These are phyloP conservation scores for Nycticebus coucang DNA, from an alignment of 2,113 vertebrate species.

Conservation along the genomic window DNA sequence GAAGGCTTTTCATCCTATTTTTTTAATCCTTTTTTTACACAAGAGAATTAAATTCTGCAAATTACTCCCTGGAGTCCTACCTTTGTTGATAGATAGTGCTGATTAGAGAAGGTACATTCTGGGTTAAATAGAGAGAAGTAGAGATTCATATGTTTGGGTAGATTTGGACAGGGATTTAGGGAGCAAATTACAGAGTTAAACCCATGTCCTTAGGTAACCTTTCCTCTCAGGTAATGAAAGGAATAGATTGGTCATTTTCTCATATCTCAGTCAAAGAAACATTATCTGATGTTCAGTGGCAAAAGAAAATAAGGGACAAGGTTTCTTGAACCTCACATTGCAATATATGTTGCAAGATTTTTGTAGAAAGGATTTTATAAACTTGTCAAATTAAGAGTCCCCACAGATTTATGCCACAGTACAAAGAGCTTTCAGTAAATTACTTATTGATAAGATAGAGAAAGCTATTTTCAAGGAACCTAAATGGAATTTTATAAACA, in stretches of 20 bases:
- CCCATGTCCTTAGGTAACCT: neutral
- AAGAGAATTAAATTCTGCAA: neutral
- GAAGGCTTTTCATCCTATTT: neutral
- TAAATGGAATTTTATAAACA: neutral
- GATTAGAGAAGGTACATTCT: neutral
- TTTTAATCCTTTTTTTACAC: slow-evolving; percentile 30
- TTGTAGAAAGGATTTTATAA: slow-evolving; percentile 3
- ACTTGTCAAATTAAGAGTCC: neutral
- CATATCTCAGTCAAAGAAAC: slow-evolving; percentile 27
- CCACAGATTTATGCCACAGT: slow-evolving; percentile 31
- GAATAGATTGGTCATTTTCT: neutral
- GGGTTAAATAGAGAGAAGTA: neutral
- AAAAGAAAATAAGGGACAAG: neutral
- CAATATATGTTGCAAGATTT: neutral
- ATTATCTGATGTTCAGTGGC: slow-evolving; percentile 30
- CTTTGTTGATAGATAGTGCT: neutral
- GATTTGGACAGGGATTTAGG: neutral
- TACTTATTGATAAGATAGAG: slow-evolving; percentile 4
- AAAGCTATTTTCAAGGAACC: slow-evolving; percentile 29
- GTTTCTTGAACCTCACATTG: slow-evolving; percentile 1
- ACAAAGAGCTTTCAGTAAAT: slow-evolving; percentile 12
- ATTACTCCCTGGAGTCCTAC: neutral
- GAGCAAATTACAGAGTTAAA: slow-evolving; percentile 14
- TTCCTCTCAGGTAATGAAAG: neutral
- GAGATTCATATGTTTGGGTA: neutral